Conservation (phyloP, 2,797 vertebrate genomes). For the Eospalax fontanierii region DNA sequence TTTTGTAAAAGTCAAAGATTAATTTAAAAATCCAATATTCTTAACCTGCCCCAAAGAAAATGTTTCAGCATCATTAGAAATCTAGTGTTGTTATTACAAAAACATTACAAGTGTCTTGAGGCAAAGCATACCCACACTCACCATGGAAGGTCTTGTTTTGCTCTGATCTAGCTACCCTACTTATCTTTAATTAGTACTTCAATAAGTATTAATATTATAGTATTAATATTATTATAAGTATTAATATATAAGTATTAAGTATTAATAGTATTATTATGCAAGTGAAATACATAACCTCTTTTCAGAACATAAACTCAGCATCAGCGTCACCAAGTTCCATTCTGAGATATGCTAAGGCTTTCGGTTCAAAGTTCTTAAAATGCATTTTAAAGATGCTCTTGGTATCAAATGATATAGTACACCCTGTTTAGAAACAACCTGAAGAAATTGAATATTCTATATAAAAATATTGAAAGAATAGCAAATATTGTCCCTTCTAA, state of each 20-base stretch:
- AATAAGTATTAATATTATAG: not conserved
- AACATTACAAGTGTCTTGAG: not conserved
- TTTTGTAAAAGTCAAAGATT: conserved; percentile 38
- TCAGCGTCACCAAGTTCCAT: not conserved
- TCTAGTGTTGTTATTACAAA: not conserved
- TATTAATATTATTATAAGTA: too few species aligned
- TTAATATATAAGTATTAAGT: too few species aligned
- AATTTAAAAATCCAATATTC: conserved; percentile 52
- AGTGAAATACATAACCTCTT: not conserved
- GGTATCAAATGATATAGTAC: not conserved
- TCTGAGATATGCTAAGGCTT: not conserved
- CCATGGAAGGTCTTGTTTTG: not conserved
- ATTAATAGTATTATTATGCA: not conserved
- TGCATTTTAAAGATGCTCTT: not conserved
- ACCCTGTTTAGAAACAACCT: not conserved
- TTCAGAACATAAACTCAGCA: not conserved
- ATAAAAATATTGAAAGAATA: not conserved
- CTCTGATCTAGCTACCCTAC: not conserved
- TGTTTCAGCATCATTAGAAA: not conserved
- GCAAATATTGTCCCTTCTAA: not conserved
- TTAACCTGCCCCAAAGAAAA: not conserved
- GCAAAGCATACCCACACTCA: not conserved
- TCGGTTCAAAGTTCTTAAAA: not conserved
- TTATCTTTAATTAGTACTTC: not conserved
- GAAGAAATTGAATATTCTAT: not conserved